Percentiles rank a stretch among this genome's conserved stretches.
Evolutionary conservation across 2,888 invertebrate species (phyloP).

Genomic region (Taenaris catops): DNA sequence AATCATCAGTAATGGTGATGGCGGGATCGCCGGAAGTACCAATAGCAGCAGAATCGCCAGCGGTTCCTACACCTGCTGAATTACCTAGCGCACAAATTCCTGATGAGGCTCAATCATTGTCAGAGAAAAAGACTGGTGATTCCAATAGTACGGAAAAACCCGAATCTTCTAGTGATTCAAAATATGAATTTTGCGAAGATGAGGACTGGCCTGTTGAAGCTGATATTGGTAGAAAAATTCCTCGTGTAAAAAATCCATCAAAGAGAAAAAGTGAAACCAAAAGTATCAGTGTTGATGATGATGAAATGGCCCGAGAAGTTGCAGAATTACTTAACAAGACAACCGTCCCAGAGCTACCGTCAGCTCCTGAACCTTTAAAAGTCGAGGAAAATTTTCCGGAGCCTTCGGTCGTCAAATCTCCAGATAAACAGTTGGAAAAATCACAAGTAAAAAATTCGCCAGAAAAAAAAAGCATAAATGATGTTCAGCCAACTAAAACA

Average conservation of each 20-base stretch:
- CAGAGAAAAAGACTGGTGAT: slow-evolving; percentile 44
- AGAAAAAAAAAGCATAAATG: slow-evolving; percentile 35
- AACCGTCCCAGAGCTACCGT: slow-evolving; percentile 76
- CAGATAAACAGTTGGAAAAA: slow-evolving; percentile 57
- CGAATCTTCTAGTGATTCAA: slow-evolving; percentile 78
- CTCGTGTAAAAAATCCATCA: slow-evolving; percentile 74
- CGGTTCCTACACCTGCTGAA: slow-evolving; percentile 57
- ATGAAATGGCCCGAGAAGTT: slow-evolving; percentile 77
- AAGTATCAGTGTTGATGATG: slow-evolving; percentile 60
- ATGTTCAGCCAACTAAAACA: slow-evolving; percentile 53
- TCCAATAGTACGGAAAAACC: slow-evolving; percentile 48
- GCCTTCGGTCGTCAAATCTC: slow-evolving; percentile 65
- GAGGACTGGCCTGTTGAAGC: slow-evolving; percentile 80
- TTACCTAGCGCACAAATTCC: slow-evolving; percentile 43
- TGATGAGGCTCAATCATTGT: slow-evolving; percentile 34
- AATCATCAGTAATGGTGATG: slow-evolving; percentile 42
- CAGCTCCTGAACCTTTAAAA: slow-evolving; percentile 69
- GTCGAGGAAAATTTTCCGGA: slow-evolving; percentile 81
- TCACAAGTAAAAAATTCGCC: slow-evolving; percentile 29
- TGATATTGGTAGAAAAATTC: slow-evolving; percentile 82
- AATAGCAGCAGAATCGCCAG: slow-evolving; percentile 53
- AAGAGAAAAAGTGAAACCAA: slow-evolving; percentile 61
- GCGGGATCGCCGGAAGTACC: slow-evolving; percentile 54
- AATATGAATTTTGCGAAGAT: slow-evolving; percentile 90
- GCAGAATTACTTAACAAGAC: slow-evolving; percentile 82